A percentile compares a stretch with the other conserved stretches of the same genome.
These are phyloP conservation scores for Mormoops blainvillei DNA, from an alignment of 2,113 vertebrate species.

Conservation along the genomic window DNA sequence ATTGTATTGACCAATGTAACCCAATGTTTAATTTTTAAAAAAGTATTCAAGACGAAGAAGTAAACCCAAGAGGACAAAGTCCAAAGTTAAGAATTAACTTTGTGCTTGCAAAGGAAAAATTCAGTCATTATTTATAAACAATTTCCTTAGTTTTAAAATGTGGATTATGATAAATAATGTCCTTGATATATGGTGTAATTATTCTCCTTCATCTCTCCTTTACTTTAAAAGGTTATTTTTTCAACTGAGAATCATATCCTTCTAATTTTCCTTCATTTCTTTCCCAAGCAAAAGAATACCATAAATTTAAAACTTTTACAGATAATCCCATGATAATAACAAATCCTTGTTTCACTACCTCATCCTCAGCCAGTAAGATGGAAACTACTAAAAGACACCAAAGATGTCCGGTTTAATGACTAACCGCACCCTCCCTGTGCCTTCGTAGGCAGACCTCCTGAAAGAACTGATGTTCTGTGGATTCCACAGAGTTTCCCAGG, in stretches of 20 bases:
- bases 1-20: neutral
- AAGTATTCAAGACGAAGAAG: slow-evolving; percentile 11
- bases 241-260: neutral
- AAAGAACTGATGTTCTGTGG: neutral
- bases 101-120: neutral
- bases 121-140: slow-evolving; percentile 10
- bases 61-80: slow-evolving; percentile 5
- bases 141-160: slow-evolving; percentile 34
- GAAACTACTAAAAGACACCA: neutral
- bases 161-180: slow-evolving; percentile 15
- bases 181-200: neutral
- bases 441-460: neutral
- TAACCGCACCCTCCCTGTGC: neutral
- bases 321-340: neutral
- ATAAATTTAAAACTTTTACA: slow-evolving; percentile 10
- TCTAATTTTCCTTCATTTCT: neutral
- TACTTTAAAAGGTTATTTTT: slow-evolving; percentile 57
- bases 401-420: neutral
- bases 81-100: neutral
- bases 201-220: neutral
- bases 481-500: neutral
- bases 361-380: neutral
- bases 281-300: neutral
- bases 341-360: neutral
- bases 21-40: neutral